A percentile compares a stretch with the other conserved stretches of the same genome.
Evolutionary conservation across 2,113 vertebrate species (phyloP).

Genomic region (Oreochromis spilurus): DNA sequence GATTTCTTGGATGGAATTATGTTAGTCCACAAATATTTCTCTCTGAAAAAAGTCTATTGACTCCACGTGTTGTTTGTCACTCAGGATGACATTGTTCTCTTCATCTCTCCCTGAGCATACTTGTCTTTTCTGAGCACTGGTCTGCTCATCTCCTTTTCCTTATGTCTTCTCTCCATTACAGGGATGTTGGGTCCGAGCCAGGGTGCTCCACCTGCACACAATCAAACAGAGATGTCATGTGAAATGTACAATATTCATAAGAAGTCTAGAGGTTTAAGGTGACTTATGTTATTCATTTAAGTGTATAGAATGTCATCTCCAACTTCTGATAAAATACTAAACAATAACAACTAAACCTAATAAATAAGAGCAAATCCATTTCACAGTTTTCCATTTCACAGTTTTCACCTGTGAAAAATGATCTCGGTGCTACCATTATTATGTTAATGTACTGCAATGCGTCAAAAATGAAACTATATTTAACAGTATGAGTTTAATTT

Average conservation of each 20-base stretch:
- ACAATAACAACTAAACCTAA: background rate
- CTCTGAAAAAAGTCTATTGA: background rate
- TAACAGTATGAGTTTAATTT: background rate
- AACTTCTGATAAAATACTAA: background rate
- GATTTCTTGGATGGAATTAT: background rate
- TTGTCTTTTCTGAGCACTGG: conserved; percentile 5
- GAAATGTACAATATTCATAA: background rate
- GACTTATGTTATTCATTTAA: background rate
- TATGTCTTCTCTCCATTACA: conserved; percentile 6
- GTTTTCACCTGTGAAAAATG: background rate
- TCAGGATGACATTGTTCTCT: conserved; percentile 60
- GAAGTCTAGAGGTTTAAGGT: background rate
- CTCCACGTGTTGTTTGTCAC: background rate
- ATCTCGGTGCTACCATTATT: background rate
- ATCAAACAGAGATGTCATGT: background rate
- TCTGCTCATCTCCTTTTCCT: background rate
- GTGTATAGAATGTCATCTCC: background rate
- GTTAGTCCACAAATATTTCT: background rate
- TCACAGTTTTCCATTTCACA: background rate
- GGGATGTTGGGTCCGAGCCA: conserved; percentile 32
- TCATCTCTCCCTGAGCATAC: conserved; percentile 22
- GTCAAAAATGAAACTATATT: background rate
- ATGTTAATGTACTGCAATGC: background rate
- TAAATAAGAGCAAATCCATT: background rate
- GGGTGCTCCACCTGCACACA: conserved; percentile 26